phyloP scores from a whole-genome alignment of 1,140 invertebrate genomes.

The Dendrolimus kikuchii region DNA sequence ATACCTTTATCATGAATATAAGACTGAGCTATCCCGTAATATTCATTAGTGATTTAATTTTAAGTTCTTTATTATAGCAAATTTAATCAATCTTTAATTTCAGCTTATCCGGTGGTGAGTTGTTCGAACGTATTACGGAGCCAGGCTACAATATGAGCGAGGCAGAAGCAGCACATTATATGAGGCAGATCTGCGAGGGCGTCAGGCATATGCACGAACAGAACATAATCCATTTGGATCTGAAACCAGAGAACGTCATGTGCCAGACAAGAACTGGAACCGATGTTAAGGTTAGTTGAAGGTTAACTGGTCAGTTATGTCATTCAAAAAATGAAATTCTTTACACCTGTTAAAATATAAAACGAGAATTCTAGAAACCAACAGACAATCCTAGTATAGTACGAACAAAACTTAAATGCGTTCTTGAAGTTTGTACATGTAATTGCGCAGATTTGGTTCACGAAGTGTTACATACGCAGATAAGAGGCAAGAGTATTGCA shows the following conservation, averaged over 20 bases:
- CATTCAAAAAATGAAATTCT: no score
- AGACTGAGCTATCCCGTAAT: conserved; percentile 64
- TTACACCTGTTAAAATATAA: no score
- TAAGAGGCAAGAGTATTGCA: no score
- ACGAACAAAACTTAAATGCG: no score
- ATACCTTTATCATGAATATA: conserved; percentile 99
- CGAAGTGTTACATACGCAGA: no score
- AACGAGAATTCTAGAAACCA: no score
- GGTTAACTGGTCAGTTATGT: not conserved
- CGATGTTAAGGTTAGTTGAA: conserved; percentile 83
- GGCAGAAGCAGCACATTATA: conserved; percentile 99
- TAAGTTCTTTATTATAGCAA: not conserved
- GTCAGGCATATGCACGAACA: conserved; percentile 99
- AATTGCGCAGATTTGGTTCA: no score
- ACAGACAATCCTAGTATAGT: no score
- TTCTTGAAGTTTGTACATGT: no score
- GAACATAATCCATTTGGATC: conserved; percentile 98
- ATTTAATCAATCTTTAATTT: not conserved
- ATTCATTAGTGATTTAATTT: not conserved
- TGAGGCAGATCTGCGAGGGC: conserved; percentile 98
- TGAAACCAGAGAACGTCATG: conserved; percentile 99
- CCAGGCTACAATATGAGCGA: conserved; percentile 99
- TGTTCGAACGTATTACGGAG: conserved; percentile 98
- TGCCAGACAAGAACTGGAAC: conserved; percentile 96
- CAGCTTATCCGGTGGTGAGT: conserved; percentile 97